Evolutionary conservation across 2,888 invertebrate genomes (phyloP).

Genomic region (Pyrgus malvae): DNA sequence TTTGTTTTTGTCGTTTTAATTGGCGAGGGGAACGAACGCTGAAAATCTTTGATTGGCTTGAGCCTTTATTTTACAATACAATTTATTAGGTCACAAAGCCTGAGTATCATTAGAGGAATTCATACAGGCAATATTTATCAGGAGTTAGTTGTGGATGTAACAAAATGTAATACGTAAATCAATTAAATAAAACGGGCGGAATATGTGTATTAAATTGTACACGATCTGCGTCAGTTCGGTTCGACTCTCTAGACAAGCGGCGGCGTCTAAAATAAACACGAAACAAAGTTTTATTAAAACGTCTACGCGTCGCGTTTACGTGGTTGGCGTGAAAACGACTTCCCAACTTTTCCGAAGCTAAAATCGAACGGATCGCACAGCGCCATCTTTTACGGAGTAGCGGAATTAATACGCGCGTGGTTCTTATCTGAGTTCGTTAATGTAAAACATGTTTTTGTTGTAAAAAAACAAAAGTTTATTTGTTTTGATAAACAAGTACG

Average conservation of each 20-base stretch:
- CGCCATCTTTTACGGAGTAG: slow-evolving; percentile 73
- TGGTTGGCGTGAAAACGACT: slow-evolving; percentile 48
- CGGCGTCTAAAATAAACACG: slow-evolving; percentile 58
- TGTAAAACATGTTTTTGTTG: slow-evolving; percentile 8
- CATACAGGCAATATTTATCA: no score
- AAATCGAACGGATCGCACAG: slow-evolving; percentile 32
- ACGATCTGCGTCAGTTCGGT: slow-evolving; percentile 44
- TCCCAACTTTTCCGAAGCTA: slow-evolving; percentile 15
- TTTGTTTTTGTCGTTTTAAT: slow-evolving; percentile 44
- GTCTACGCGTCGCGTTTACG: slow-evolving; percentile 51
- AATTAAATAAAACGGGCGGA: not conserved
- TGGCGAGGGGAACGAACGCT: slow-evolving; percentile 27
- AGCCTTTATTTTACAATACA: slow-evolving; percentile 12
- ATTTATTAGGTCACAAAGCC: slow-evolving; percentile 31
- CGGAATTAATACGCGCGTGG: slow-evolving; percentile 45
- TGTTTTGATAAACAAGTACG: slow-evolving; percentile 35
- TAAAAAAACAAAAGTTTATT: slow-evolving; percentile 36
- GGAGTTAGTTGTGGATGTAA: no score
- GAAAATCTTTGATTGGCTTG: slow-evolving; percentile 17
- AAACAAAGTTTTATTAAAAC: slow-evolving; percentile 64
- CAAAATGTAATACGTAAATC: no score
- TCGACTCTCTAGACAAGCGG: slow-evolving; percentile 46
- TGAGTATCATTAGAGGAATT: no score
- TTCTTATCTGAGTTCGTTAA: slow-evolving; percentile 42
- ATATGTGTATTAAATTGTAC: slow-evolving; percentile 48